A percentile compares a stretch with the other conserved stretches of the same genome.
phyloP scores from a whole-genome alignment of 2,888 invertebrate species.

The Esperia sulphurella region DNA sequence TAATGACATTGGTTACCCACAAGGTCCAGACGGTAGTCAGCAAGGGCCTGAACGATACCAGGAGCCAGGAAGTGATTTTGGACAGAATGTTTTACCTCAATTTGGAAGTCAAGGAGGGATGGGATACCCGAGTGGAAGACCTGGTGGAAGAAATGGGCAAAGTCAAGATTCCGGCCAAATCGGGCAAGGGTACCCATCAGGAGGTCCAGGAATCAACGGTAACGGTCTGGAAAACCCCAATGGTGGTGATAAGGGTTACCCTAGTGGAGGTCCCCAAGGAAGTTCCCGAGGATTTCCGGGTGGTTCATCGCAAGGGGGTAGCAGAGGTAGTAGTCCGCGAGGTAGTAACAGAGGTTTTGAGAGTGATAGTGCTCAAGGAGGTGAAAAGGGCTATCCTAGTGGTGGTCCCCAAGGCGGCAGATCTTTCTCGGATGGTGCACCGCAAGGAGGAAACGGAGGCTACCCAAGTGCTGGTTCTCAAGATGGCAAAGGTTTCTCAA shows the following conservation, averaged over 20 bases:
- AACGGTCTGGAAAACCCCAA: slow-evolving; percentile 7
- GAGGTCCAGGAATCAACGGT: slow-evolving; percentile 3
- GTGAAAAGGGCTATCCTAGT: slow-evolving; percentile 17
- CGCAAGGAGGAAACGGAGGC: slow-evolving; percentile 14
- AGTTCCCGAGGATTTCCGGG: slow-evolving; percentile 15
- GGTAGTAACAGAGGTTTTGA: slow-evolving; percentile 26
- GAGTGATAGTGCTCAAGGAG: slow-evolving; percentile 23
- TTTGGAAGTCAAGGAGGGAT: slow-evolving; percentile 19
- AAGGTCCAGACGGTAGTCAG: slow-evolving; percentile 21
- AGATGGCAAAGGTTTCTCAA: slow-evolving; percentile 4
- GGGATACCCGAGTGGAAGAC: slow-evolving; percentile 37
- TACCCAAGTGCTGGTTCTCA: slow-evolving; percentile 31
- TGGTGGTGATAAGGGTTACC: slow-evolving; percentile 27
- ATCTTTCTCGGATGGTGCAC: not conserved
- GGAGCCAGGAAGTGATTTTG: slow-evolving; percentile 22
- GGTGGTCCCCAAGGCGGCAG: not conserved
- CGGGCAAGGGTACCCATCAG: slow-evolving; percentile 9
- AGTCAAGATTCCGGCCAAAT: slow-evolving; percentile 24
- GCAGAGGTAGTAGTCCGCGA: slow-evolving; percentile 1
- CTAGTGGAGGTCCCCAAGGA: slow-evolving; percentile 30
- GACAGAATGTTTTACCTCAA: slow-evolving; percentile 16
- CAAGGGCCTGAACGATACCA: slow-evolving; percentile 25
- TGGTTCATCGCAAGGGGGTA: slow-evolving; percentile 9
- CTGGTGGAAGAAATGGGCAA: slow-evolving; percentile 25
- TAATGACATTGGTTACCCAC: slow-evolving; percentile 29